A percentile compares a stretch with the other conserved stretches of the same genome.
Evolutionary conservation across 92 coral and sea anemone genomes (phyloP).

Genomic region (Parazoanthus swiftii): DNA sequence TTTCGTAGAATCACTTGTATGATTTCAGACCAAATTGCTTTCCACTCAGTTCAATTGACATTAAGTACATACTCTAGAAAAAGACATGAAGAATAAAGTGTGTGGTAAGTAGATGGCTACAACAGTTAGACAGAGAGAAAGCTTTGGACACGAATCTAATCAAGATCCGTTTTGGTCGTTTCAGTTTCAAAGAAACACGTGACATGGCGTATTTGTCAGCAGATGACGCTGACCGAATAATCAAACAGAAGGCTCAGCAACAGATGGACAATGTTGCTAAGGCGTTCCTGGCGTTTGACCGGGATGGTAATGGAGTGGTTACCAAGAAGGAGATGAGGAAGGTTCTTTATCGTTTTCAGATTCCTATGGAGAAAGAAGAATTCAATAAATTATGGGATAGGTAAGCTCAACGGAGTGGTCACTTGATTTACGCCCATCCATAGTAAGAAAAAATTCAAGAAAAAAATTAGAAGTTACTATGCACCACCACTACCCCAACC

Average conservation of each 20-base stretch:
- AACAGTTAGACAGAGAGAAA: no score
- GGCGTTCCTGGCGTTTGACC: slow-evolving; percentile 92
- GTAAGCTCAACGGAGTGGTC: slow-evolving; percentile 47
- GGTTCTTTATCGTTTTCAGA: slow-evolving; percentile 88
- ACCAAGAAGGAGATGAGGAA: slow-evolving; percentile 91
- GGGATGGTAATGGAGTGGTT: slow-evolving; percentile 94
- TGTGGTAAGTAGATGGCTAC: no score
- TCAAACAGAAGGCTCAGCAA: slow-evolving; percentile 78
- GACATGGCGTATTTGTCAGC: slow-evolving; percentile 86
- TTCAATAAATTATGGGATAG: slow-evolving; percentile 87
- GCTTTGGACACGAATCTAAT: no score
- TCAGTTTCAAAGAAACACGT: slow-evolving; percentile 76
- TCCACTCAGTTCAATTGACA: no score
- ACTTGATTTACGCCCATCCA: no score
- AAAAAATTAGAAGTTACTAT: no score
- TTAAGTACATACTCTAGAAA: no score
- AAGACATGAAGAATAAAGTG: no score
- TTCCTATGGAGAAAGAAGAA: slow-evolving; percentile 84
- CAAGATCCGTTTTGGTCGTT: background rate
- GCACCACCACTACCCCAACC: no score
- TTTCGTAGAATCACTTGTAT: no score
- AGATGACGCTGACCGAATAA: slow-evolving; percentile 80
- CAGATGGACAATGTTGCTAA: slow-evolving; percentile 83
- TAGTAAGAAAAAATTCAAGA: no score
- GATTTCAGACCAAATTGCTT: no score